phyloP scores from a whole-genome alignment of 1,140 invertebrate genomes.

The Zaprionus taronus region DNA sequence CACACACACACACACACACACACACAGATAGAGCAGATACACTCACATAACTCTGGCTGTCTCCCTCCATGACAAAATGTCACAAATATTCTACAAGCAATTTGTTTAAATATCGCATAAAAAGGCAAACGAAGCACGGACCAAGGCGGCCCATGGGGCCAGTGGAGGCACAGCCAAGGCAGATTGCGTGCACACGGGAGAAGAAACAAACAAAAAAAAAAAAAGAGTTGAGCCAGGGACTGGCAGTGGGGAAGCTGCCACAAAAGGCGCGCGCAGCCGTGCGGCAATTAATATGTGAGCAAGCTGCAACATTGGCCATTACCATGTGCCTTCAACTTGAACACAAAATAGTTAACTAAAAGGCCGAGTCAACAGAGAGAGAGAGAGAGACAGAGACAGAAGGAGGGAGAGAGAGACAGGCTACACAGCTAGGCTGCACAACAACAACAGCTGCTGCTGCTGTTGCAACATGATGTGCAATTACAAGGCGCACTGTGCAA shows the following conservation, averaged over 20 bases:
- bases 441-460: conserved; percentile 46
- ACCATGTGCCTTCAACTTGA: conserved; percentile 83
- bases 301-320: conserved; percentile 80
- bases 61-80: conserved; percentile 75
- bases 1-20: conserved; percentile 38
- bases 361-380: conserved; percentile 32
- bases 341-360: conserved; percentile 83
- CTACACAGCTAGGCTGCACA: conserved; percentile 18
- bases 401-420: background rate
- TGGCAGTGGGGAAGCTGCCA: conserved; percentile 31
- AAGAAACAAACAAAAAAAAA: conserved; percentile 4
- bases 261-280: conserved; percentile 80
- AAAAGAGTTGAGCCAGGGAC: conserved; percentile 1
- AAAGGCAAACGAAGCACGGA: conserved; percentile 36
- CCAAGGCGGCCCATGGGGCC: conserved; percentile 39
- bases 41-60: conserved; percentile 47
- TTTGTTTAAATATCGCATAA: conserved; percentile 83
- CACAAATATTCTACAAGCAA: conserved; percentile 83
- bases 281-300: conserved; percentile 83
- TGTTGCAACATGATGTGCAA: conserved; percentile 82
- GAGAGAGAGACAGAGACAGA: background rate
- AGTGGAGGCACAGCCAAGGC: conserved; percentile 8
- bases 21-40: background rate
- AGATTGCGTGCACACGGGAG: conserved; percentile 28
- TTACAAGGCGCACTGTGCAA: conserved; percentile 73